Conservation (phyloP, 1,140 invertebrate genomes). For the Zaprionus camerounensis region DNA sequence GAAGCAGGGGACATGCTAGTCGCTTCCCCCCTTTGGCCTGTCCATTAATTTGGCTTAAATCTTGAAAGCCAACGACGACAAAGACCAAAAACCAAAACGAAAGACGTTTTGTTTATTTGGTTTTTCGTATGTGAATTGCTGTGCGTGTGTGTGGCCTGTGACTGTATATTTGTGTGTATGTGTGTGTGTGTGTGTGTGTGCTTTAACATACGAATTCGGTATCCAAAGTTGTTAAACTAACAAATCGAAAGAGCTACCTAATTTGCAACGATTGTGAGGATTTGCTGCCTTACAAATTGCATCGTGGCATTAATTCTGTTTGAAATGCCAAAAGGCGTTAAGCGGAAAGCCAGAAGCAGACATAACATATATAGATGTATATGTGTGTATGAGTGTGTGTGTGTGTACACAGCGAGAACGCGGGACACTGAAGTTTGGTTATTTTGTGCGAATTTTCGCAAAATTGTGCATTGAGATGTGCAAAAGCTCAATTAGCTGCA, state of each 20-base stretch:
- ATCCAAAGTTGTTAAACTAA: conserved; percentile 26
- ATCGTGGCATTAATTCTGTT: conserved; percentile 65
- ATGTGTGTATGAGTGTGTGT: background rate
- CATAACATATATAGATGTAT: background rate
- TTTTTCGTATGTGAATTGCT: conserved; percentile 33
- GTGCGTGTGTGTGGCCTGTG: background rate
- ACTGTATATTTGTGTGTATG: conserved; percentile 34
- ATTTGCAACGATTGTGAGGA: conserved; percentile 72
- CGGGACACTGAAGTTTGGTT: conserved; percentile 46
- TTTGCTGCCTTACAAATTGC: conserved; percentile 63
- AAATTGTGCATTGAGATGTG: conserved; percentile 74
- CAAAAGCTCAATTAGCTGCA: conserved; percentile 74
- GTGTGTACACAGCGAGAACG: conserved; percentile 10
- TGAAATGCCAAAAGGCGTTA: conserved; percentile 55
- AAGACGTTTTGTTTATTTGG: conserved; percentile 65
- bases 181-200: conserved; percentile 45
- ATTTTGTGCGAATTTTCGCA: conserved; percentile 78
- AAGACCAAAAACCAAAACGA: conserved; percentile 42
- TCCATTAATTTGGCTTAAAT: conserved; percentile 80
- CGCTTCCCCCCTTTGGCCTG: conserved; percentile 24
- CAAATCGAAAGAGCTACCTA: conserved; percentile 62
- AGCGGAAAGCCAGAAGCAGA: conserved; percentile 18
- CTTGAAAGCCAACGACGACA: conserved; percentile 50
- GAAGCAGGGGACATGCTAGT: background rate
- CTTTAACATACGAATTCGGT: conserved; percentile 17